These are phyloP conservation scores for Spongia lamella DNA, from an alignment of 37 sponge, comb jelly and placozoan species.

Conservation along the genomic window DNA sequence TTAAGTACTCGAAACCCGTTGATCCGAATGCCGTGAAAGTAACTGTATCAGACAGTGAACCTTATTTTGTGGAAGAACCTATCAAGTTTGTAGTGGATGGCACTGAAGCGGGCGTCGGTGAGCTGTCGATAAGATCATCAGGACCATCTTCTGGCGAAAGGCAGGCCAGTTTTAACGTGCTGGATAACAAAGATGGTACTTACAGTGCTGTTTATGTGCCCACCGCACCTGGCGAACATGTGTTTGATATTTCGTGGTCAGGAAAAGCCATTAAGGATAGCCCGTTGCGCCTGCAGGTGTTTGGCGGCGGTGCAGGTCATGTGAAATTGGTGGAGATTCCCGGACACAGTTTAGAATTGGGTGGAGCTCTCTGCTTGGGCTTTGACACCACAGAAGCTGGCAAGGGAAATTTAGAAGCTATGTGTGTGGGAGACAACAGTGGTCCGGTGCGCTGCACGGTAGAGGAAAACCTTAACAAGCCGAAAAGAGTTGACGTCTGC, in stretches of 20 bases:
- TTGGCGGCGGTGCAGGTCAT: no score
- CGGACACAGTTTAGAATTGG: not conserved
- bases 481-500: conserved; percentile 18
- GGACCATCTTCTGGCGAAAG: no score
- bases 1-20: conserved; percentile 21
- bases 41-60: not conserved
- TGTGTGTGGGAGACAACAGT: conserved; percentile 54
- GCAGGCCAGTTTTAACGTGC: conserved; percentile 5
- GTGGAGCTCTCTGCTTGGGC: conserved; percentile 27
- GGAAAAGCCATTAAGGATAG: conserved; percentile 44
- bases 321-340: no score
- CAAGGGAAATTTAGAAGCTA: conserved; percentile 37
- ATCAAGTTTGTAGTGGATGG: conserved; percentile 52
- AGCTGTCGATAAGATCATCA: conserved; percentile 15
- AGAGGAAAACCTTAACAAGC: not conserved
- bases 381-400: conserved; percentile 72
- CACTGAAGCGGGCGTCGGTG: conserved; percentile 50
- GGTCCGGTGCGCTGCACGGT: conserved; percentile 50
- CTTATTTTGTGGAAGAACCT: conserved; percentile 36
- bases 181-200: conserved; percentile 14
- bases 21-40: conserved; percentile 39
- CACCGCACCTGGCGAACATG: conserved; percentile 36
- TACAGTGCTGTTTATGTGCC: conserved; percentile 8
- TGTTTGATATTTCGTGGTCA: conserved; percentile 52
- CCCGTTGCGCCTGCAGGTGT: conserved; percentile 16